Evolutionary conservation across 2,888 invertebrate species (phyloP).

Genomic region (Scaptomyza reducta): DNA sequence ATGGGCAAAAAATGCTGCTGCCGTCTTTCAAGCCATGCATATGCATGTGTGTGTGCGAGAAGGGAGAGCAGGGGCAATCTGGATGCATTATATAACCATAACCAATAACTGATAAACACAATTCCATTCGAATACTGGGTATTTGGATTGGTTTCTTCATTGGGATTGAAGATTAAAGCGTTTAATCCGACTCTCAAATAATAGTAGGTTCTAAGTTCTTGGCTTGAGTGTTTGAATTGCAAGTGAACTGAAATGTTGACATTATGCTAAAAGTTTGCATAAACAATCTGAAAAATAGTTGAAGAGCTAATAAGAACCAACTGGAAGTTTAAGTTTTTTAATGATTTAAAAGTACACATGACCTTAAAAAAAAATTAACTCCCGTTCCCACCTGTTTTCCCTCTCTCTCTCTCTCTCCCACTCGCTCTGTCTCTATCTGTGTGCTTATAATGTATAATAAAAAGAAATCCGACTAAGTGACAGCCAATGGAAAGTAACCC

Average conservation of each 20-base stretch:
- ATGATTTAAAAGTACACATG: too few species aligned
- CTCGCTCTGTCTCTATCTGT: background rate
- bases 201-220: too few species aligned
- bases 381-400: constrained; percentile 4
- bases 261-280: too few species aligned
- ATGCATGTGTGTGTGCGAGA: constrained; percentile 22
- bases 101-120: constrained; percentile 61
- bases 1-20: constrained; percentile 63
- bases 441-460: too few species aligned
- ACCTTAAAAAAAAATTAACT: background rate
- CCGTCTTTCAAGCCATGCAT: constrained; percentile 17
- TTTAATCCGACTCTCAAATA: background rate
- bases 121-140: constrained; percentile 13
- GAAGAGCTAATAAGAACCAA: too few species aligned
- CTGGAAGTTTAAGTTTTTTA: too few species aligned
- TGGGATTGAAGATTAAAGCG: background rate
- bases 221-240: too few species aligned
- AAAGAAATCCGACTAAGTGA: constrained; percentile 48
- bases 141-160: background rate
- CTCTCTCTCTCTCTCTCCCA: background rate
- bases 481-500: constrained; percentile 59
- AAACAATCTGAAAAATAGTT: too few species aligned
- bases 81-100: constrained; percentile 31
- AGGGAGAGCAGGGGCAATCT: background rate
- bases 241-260: too few species aligned